Evolutionary conservation across 1,140 invertebrate genomes (phyloP).

Genomic region (Sycobia sp.): DNA sequence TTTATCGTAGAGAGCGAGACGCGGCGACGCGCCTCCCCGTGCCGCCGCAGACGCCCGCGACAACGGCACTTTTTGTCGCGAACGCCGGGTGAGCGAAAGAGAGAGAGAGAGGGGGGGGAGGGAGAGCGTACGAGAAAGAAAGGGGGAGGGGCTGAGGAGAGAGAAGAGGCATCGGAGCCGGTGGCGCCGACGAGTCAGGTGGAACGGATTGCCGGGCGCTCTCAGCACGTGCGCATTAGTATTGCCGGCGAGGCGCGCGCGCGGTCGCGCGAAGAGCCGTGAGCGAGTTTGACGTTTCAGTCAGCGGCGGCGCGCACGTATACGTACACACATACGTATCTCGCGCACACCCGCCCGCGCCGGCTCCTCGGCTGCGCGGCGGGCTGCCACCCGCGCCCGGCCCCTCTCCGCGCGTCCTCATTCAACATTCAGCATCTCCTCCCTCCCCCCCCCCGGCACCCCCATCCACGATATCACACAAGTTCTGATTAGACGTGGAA

Average conservation of each 20-base stretch:
- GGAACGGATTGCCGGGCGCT: constrained; percentile 34
- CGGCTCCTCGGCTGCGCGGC: constrained; percentile 19
- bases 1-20: constrained; percentile 4
- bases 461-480: constrained; percentile 51
- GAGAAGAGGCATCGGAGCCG: not conserved
- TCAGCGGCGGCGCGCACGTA: constrained; percentile 33
- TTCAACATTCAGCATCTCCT: constrained; percentile 37
- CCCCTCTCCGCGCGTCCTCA: constrained; percentile 40
- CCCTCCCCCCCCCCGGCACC: too few relatives aligned
- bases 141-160: not conserved
- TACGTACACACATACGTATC: not conserved
- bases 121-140: too few relatives aligned
- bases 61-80: constrained; percentile 7
- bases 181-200: constrained; percentile 26
- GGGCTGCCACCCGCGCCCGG: constrained; percentile 28
- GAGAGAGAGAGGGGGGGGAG: not conserved
- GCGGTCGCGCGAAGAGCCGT: constrained; percentile 30
- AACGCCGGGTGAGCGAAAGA: not conserved
- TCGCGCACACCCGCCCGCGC: too few relatives aligned
- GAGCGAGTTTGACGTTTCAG: constrained; percentile 51
- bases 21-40: too few relatives aligned
- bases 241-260: constrained; percentile 42
- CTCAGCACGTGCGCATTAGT: constrained; percentile 42
- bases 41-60: too few relatives aligned
- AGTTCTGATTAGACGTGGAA: constrained; percentile 62